A percentile compares a stretch with the other conserved stretches of the same genome.
These are phyloP conservation scores for Cotesia vestalis DNA, from an alignment of 1,140 invertebrate species.

Conservation along the genomic window DNA sequence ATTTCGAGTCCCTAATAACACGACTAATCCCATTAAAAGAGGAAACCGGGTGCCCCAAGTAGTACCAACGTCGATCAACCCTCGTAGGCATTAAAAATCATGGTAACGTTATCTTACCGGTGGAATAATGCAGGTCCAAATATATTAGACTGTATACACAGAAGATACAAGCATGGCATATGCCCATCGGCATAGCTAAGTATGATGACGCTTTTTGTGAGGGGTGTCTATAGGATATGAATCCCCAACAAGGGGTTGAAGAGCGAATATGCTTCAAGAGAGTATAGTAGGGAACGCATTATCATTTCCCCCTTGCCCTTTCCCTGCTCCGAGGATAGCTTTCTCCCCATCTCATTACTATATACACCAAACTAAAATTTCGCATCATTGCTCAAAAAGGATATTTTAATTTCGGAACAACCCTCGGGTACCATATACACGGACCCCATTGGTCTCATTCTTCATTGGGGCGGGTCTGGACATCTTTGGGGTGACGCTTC, in stretches of 20 bases:
- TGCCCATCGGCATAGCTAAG: slow-evolving; percentile 44
- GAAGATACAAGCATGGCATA: slow-evolving; percentile 40
- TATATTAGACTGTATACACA: too few species aligned
- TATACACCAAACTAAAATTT: slow-evolving; percentile 32
- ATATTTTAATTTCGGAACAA: slow-evolving; percentile 57
- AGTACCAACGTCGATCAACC: slow-evolving; percentile 22
- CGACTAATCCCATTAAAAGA: slow-evolving; percentile 55
- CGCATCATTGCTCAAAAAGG: slow-evolving; percentile 51
- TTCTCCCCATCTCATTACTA: slow-evolving; percentile 24
- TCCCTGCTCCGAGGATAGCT: background rate
- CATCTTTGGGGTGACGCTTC: background rate
- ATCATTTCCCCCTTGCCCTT: slow-evolving; percentile 1
- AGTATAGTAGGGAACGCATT: background rate
- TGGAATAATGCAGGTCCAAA: slow-evolving; percentile 51
- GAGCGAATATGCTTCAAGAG: background rate
- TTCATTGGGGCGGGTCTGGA: slow-evolving; percentile 48
- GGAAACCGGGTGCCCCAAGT: slow-evolving; percentile 12
- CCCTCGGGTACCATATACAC: slow-evolving; percentile 36
- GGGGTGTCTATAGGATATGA: slow-evolving; percentile 33
- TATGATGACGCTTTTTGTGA: slow-evolving; percentile 31
- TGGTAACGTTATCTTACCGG: slow-evolving; percentile 55
- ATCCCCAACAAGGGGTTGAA: slow-evolving; percentile 34
- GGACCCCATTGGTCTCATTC: slow-evolving; percentile 46
- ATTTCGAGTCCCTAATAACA: slow-evolving; percentile 49
- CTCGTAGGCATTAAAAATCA: slow-evolving; percentile 56